Conservation (phyloP, 2,113 vertebrate species). For the Semnornis frantzii region DNA sequence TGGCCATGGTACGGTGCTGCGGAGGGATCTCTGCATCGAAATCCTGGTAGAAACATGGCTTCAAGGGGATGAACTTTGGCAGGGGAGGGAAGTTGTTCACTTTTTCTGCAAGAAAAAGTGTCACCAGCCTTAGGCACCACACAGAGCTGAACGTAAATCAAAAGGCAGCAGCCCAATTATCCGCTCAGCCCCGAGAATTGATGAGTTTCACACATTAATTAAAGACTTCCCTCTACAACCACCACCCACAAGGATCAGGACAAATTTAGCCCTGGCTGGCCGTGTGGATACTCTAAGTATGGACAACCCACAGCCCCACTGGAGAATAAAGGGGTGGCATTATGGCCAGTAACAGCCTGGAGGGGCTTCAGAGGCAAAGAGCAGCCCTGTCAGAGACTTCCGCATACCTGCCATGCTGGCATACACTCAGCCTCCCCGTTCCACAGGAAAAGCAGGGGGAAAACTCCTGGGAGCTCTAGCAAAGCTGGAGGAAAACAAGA, state of each 20-base stretch:
- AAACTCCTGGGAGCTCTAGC: background rate
- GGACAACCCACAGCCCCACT: background rate
- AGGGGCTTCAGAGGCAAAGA: background rate
- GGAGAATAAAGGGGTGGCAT: background rate
- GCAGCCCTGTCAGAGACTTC: background rate
- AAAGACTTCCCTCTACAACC: background rate
- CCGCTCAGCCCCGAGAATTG: background rate
- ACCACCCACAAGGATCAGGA: background rate
- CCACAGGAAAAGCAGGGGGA: background rate
- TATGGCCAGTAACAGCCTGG: background rate
- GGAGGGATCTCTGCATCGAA: conserved; percentile 95
- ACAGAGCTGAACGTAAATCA: background rate
- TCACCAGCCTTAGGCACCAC: background rate
- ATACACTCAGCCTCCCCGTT: background rate
- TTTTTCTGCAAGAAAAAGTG: conserved; percentile 78
- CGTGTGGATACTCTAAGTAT: background rate
- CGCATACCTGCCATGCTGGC: conserved; percentile 74
- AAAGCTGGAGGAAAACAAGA: conserved; percentile 51
- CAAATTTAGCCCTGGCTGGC: background rate
- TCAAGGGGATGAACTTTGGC: conserved; percentile 92
- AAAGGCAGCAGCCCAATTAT: background rate
- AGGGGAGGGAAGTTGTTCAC: conserved; percentile 94
- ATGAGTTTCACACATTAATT: background rate
- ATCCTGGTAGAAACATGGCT: conserved; percentile 98
- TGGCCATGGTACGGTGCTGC: conserved; percentile 91